These are phyloP conservation scores for Prorops nasuta DNA, from an alignment of 1,140 invertebrate genomes.

Conservation along the genomic window DNA sequence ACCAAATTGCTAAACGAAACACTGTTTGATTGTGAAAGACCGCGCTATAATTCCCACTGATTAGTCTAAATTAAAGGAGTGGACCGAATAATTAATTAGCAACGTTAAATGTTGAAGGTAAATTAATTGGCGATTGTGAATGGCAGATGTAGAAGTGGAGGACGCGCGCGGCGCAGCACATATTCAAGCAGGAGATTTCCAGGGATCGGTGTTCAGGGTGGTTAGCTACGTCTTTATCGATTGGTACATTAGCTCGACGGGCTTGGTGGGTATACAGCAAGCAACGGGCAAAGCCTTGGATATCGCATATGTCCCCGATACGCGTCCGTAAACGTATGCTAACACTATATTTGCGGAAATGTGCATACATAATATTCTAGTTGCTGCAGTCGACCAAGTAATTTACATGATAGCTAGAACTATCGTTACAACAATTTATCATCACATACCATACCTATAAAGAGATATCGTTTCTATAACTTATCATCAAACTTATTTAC, in stretches of 20 bases:
- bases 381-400: constrained; percentile 7
- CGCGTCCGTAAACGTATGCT: no score
- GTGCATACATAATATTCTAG: constrained; percentile 19
- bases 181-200: no score
- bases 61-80: no score
- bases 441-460: constrained; percentile 11
- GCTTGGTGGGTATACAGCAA: background rate
- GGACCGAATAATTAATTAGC: no score
- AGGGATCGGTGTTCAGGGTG: no score
- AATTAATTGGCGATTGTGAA: no score
- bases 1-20: no score
- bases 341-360: no score
- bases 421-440: constrained; percentile 7
- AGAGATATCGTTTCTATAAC: constrained; percentile 13
- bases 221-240: constrained; percentile 14
- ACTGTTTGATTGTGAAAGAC: no score
- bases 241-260: constrained; percentile 12
- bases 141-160: background rate
- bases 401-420: constrained; percentile 14
- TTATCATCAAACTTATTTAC: constrained; percentile 1
- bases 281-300: background rate
- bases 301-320: constrained; percentile 9
- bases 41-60: constrained; percentile 13
- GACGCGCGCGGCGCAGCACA: constrained; percentile 4
- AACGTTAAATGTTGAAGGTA: no score